Evolutionary conservation across 92 coral and sea anemone genomes (phyloP).

Genomic region (Siderastrea siderea): DNA sequence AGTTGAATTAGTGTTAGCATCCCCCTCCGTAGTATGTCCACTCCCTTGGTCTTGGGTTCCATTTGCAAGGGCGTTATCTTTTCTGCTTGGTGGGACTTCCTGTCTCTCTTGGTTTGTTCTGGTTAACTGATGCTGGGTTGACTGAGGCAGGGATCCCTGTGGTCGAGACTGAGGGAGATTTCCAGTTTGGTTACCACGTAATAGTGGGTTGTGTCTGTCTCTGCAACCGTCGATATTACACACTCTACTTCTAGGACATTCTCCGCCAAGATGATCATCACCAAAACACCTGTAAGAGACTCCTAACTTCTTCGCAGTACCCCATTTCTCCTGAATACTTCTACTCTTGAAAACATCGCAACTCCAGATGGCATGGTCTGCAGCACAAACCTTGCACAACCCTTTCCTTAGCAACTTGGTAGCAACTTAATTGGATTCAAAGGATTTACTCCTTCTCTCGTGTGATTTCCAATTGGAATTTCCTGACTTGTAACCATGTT

Average conservation of each 20-base stretch:
- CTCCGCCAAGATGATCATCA: too few species aligned
- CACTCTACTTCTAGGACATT: neutral
- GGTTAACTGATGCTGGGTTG: slow-evolving; percentile 18
- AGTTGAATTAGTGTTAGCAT: slow-evolving; percentile 33
- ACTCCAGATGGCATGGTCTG: slow-evolving; percentile 53
- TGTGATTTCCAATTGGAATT: neutral
- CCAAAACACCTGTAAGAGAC: too few species aligned
- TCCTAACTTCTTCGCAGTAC: too few species aligned
- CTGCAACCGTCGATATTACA: slow-evolving; percentile 35
- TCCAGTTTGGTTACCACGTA: slow-evolving; percentile 35
- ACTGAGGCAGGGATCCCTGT: slow-evolving; percentile 20
- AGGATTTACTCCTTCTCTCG: slow-evolving; percentile 24
- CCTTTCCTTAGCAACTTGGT: neutral
- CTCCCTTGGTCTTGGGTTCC: slow-evolving; percentile 3
- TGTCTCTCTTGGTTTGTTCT: neutral
- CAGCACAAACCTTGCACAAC: slow-evolving; percentile 22
- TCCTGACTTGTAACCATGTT: slow-evolving; percentile 36
- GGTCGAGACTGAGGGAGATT: slow-evolving; percentile 2
- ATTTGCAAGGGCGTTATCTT: slow-evolving; percentile 2
- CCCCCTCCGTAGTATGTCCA: slow-evolving; percentile 34
- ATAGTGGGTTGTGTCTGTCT: slow-evolving; percentile 38
- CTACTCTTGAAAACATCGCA: slow-evolving; percentile 28
- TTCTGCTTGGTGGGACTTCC: slow-evolving; percentile 8
- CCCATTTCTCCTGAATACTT: neutral
- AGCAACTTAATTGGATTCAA: slow-evolving; percentile 1